These are phyloP conservation scores for Scolopax mira DNA, from an alignment of 2,113 vertebrate genomes.

Conservation along the genomic window DNA sequence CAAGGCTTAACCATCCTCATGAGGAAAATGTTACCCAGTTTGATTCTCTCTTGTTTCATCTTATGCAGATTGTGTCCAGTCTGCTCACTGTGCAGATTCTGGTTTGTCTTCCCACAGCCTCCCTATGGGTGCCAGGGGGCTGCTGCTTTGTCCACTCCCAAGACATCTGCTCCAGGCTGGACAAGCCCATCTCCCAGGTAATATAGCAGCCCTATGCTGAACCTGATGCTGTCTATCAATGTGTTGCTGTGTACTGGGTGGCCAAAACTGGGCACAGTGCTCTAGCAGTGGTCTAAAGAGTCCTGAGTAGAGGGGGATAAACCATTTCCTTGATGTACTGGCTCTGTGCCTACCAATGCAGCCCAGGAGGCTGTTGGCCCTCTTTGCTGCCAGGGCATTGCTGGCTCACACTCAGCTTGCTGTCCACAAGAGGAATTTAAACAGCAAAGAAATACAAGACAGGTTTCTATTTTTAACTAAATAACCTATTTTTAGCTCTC, in stretches of 20 bases:
- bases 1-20: not conserved
- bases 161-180: not conserved
- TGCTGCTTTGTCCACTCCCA: not conserved
- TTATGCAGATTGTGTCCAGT: not conserved
- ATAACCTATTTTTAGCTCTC: not conserved
- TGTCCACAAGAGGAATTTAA: not conserved
- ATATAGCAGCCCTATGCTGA: not conserved
- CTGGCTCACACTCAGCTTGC: not conserved
- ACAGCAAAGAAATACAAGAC: not conserved
- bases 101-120: not conserved
- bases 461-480: not conserved
- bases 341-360: not conserved
- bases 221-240: not conserved
- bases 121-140: not conserved
- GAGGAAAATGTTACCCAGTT: not conserved
- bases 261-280: not conserved
- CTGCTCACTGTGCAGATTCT: no score
- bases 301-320: not conserved
- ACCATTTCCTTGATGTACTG: not conserved
- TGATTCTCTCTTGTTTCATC: not conserved
- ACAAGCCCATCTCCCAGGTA: not conserved
- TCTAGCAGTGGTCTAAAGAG: not conserved
- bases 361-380: not conserved
- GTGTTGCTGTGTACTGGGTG: not conserved
- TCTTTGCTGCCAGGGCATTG: not conserved